Evolutionary conservation across 2,888 invertebrate species (phyloP).

Genomic region (Scotopteryx bipunctaria): DNA sequence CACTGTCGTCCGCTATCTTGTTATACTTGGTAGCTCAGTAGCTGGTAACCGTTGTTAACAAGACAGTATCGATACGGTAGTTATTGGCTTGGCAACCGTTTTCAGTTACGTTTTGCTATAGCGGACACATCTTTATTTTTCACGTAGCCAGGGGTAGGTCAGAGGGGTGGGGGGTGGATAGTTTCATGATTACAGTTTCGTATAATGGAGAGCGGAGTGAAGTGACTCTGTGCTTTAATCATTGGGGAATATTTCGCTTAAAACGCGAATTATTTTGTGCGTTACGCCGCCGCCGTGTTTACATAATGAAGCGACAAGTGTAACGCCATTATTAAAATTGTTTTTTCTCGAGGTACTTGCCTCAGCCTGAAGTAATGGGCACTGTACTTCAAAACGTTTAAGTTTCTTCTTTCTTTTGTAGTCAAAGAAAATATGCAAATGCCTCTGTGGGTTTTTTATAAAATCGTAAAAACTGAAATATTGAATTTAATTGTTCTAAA

Average conservation of each 20-base stretch:
- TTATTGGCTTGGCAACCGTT: too few relatives aligned
- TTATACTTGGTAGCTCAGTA: too few relatives aligned
- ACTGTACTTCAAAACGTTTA: constrained; percentile 3
- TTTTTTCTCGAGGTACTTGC: constrained; percentile 11
- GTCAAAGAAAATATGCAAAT: background rate
- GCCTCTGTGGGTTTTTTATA: too few relatives aligned
- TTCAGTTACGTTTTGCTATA: too few relatives aligned
- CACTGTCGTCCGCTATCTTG: too few relatives aligned
- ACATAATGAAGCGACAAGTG: constrained; percentile 43
- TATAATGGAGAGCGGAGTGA: constrained; percentile 70
- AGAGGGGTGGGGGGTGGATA: constrained; percentile 48
- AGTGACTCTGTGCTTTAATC: constrained; percentile 67
- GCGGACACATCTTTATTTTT: too few relatives aligned
- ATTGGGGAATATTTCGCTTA: constrained; percentile 73
- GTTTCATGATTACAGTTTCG: constrained; percentile 74
- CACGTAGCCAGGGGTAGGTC: constrained; percentile 10
- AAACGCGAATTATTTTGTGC: constrained; percentile 49
- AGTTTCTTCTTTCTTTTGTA: background rate
- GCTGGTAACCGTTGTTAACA: too few relatives aligned
- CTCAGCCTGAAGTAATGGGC: constrained; percentile 13
- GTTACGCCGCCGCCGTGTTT: constrained; percentile 37
- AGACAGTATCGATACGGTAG: too few relatives aligned
- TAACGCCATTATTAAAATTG: constrained; percentile 32
- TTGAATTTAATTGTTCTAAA: too few relatives aligned
- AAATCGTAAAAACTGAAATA: too few relatives aligned